phyloP scores from a whole-genome alignment of 2,888 invertebrate genomes.

The Mythimna ferrago region DNA sequence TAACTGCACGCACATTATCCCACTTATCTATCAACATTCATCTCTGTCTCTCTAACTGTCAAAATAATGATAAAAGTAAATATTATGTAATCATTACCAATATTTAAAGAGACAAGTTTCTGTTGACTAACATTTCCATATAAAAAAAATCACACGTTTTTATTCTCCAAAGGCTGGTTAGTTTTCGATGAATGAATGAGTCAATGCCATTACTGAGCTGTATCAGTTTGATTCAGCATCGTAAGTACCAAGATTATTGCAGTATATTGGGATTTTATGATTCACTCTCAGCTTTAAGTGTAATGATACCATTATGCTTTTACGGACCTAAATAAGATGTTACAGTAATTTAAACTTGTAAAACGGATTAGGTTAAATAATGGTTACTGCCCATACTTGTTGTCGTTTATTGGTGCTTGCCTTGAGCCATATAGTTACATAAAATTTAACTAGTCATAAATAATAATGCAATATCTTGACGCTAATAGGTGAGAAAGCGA shows the following conservation, averaged over 20 bases:
- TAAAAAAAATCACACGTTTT: conserved; percentile 48
- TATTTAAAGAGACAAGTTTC: conserved; percentile 1
- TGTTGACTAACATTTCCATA: conserved; percentile 37
- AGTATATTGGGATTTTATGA: conserved; percentile 58
- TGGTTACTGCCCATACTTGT: conserved; percentile 25
- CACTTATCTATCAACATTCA: conserved; percentile 19
- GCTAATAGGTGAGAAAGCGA: conserved; percentile 20
- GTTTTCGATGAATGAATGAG: conserved; percentile 73
- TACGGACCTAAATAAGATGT: conserved; percentile 34
- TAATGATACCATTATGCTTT: conserved; percentile 45
- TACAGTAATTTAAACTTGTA: conserved; percentile 15
- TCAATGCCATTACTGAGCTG: conserved; percentile 52
- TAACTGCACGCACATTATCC: not conserved
- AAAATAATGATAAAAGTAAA: conserved; percentile 30
- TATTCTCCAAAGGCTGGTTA: conserved; percentile 19
- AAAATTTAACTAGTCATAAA: conserved; percentile 30
- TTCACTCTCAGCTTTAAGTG: conserved; percentile 59
- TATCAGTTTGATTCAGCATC: conserved; percentile 60
- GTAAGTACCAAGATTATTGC: conserved; percentile 40
- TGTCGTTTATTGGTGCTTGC: conserved; percentile 29
- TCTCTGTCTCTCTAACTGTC: conserved; percentile 6
- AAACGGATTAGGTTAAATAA: conserved; percentile 19
- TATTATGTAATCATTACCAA: conserved; percentile 34
- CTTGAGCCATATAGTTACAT: conserved; percentile 26
- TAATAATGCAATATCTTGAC: conserved; percentile 31